Evolutionary conservation across 1,140 invertebrate genomes (phyloP).

Genomic region (Aphelinus certus): DNA sequence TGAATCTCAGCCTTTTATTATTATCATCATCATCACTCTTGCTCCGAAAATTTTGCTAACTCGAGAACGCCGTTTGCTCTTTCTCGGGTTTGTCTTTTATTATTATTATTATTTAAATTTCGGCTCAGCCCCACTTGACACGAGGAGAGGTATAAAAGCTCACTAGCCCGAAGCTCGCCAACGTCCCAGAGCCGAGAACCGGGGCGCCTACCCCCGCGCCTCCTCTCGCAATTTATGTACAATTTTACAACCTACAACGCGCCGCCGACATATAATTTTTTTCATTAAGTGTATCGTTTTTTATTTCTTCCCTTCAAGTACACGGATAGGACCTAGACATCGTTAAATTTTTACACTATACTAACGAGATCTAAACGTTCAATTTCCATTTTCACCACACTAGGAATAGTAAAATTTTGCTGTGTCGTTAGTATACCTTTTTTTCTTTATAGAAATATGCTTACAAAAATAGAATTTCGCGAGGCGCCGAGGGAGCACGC

Average conservation of each 20-base stretch:
- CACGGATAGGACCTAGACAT: conserved; percentile 68
- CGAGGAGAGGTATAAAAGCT: neutral
- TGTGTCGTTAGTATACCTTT: conserved; percentile 66
- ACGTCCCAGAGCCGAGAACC: conserved; percentile 43
- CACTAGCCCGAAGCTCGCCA: conserved; percentile 35
- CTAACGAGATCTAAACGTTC: conserved; percentile 68
- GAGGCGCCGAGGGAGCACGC: conserved; percentile 59
- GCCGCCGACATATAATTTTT: conserved; percentile 67
- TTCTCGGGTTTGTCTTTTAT: conserved; percentile 20
- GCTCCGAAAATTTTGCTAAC: conserved; percentile 19
- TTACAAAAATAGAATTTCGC: conserved; percentile 69
- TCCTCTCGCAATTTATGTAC: conserved; percentile 69
- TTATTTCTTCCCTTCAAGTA: conserved; percentile 54
- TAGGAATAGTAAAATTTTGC: conserved; percentile 68
- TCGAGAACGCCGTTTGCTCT: conserved; percentile 31
- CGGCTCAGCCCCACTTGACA: conserved; percentile 31
- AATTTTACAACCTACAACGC: conserved; percentile 66
- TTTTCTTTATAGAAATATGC: conserved; percentile 66
- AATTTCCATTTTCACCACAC: conserved; percentile 66
- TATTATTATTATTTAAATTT: conserved; percentile 39
- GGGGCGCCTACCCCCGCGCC: conserved; percentile 45
- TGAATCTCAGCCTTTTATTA: no score
- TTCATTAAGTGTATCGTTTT: conserved; percentile 43
- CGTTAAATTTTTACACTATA: conserved; percentile 68
- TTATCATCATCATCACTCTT: neutral